Evolutionary conservation across 64 coral and sea anemone species (phyloP), one percentile per base, ranked within the genome.

Genomic region (Actinia tenebrosa): DNA sequence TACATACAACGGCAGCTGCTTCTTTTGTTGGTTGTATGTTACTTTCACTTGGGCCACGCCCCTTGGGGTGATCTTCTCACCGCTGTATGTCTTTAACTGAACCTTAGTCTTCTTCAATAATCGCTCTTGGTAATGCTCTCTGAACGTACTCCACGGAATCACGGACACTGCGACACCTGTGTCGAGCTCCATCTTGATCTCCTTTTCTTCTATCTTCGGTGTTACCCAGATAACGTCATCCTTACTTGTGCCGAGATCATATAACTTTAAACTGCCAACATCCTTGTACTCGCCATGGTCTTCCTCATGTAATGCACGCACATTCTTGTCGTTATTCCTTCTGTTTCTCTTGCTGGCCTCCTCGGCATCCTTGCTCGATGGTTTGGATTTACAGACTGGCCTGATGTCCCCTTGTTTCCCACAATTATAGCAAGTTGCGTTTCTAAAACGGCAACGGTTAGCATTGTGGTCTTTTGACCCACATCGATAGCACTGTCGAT

Each of bases 1-100:
- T 5, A 86, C 85, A 42, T 60, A 69, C 26, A 86, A 45, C 26
- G 88, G 79, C 66, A 27, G 23, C 25, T 45, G 79, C 25, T 42
- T 81, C 54, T 44, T 52, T 45, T n/a, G 15, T 23, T 56, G 44
- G 18, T 89, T 46, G 18, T 16, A 44, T 45, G 79, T 30, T 20
- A 80, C 54, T 44, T 44, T 45, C 3, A 80, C 87, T 17, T 60
- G 10, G 0, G 62, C 71, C 59, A 53, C 53, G 0, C 87, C 87
- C 27, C 54, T 43, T 10, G 87, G 87, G 78, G 1, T 18, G 14
- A 88, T 88, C 3, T 44, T 79, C 75, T 88, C 71, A 30, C 87
- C 87, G 23, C 71, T 79, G 87, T 81, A 88, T 52, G 87, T 86
- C 64, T 64, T 60, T 22, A 86, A 43, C 9, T 62, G 68, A 20